Conservation (phyloP, 1,140 invertebrate species). For the Magallana angulata region DNA sequence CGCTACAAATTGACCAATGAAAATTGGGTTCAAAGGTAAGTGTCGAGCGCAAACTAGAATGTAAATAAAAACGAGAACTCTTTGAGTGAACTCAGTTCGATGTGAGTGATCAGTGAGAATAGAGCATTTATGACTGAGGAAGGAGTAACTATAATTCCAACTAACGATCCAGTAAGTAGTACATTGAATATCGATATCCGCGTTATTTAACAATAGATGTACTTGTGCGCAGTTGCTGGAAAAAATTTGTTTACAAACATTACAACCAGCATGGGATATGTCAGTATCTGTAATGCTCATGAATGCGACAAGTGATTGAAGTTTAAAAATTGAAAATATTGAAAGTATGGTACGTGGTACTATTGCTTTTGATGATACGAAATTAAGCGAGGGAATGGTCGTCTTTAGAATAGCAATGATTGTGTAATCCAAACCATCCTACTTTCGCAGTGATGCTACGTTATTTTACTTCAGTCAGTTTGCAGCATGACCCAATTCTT, state of each 20-base stretch:
- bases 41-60: constrained; percentile 16
- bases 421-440: too few species aligned
- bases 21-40: background rate
- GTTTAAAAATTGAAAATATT: too few species aligned
- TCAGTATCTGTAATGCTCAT: too few species aligned
- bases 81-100: background rate
- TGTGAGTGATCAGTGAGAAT: background rate
- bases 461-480: too few species aligned
- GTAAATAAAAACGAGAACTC: background rate
- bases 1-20: background rate
- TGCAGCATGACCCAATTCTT: too few species aligned
- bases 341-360: too few species aligned
- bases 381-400: too few species aligned
- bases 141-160: background rate
- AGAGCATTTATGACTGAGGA: constrained; percentile 11
- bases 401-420: too few species aligned
- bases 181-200: background rate
- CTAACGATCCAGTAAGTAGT: background rate
- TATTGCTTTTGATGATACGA: too few species aligned
- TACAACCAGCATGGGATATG: background rate
- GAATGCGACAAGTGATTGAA: too few species aligned
- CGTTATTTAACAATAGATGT: background rate
- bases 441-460: too few species aligned
- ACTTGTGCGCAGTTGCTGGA: background rate
- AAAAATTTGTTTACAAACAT: constrained; percentile 22